Base-by-base conservation (phyloP, 1,140 invertebrate species). In the Drosophila navojoa region DNA sequence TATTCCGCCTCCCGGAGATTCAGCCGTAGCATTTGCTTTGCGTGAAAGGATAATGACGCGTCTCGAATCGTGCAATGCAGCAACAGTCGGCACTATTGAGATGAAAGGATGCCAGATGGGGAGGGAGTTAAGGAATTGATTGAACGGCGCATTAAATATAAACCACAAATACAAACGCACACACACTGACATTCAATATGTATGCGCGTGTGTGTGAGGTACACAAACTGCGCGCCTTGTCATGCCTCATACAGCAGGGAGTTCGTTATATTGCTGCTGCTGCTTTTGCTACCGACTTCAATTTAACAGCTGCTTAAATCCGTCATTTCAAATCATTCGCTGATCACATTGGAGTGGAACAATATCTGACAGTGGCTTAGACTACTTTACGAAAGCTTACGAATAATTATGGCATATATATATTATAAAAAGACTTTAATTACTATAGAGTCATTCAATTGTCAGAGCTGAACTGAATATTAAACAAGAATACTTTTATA, bases 111-210 rank as follows among this genome's bases (percentile, higher is more conserved):
- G 13, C 54, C 19, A 44, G 19, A 32, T 7, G 9, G 19, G 58
- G 42, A 44, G 38, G 19, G 50, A 64, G 16, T 35, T 29, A 58
- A 62, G 59, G 71, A 89, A 87, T 76, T 87, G 79, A 87, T 87
- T 87, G 82, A 87, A 78, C 75, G 82, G 47, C 82, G 82, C 62
- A 87, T 87, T 87, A 81, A 87, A 76, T 80, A 76, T 86, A 85
- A 85, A 73, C 81, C 32, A 7, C 80, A 79, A 47, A 59, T 47
- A 15, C 68, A 68, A 47, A 60, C 55, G 61, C 55, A 61, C 71
- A 62, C 5, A 27, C 16, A 38, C 9, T 19, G n/a, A 29, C 5
- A 25, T 6, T 10, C 53, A 22, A 32, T 64, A 49, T 73, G 35
- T 76, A 6, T 27, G 25, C 16, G 25, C 15, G 5, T 52, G 10